Evolutionary conservation across 2,113 vertebrate genomes (phyloP).

Genomic region (Nannobrachium achirus): DNA sequence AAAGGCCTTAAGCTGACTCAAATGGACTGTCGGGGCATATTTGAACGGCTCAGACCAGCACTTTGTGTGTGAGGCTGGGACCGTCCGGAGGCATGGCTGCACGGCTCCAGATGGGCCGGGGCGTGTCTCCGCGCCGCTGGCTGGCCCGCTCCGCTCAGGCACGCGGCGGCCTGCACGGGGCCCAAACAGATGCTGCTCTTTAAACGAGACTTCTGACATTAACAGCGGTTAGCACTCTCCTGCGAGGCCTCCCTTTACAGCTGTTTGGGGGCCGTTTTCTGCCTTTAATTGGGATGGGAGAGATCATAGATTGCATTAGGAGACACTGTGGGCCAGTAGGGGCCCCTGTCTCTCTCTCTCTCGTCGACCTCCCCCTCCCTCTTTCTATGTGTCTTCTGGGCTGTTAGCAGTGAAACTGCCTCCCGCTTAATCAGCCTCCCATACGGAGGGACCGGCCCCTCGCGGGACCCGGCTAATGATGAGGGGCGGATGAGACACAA

Average conservation of each 20-base stretch:
- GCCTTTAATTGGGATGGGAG: conserved; percentile 78
- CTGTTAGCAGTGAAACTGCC: conserved; percentile 40
- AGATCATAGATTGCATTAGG: conserved; percentile 81
- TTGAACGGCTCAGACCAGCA: background rate
- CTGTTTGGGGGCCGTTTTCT: conserved; percentile 75
- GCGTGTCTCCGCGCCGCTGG: conserved; percentile 21
- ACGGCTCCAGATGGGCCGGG: conserved; percentile 71
- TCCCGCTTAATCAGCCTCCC: conserved; percentile 57
- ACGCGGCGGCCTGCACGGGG: conserved; percentile 49
- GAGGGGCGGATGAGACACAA: conserved; percentile 2
- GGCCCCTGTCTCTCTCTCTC: conserved; percentile 10
- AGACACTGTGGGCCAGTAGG: conserved; percentile 55
- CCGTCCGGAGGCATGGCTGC: conserved; percentile 26
- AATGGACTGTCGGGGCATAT: background rate
- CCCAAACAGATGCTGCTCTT: conserved; percentile 81
- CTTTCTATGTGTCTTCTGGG: conserved; percentile 43
- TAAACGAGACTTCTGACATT: conserved; percentile 81
- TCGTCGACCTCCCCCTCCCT: conserved; percentile 37
- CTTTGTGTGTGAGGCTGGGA: background rate
- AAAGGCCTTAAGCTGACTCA: background rate
- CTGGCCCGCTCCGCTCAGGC: conserved; percentile 52
- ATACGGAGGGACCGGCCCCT: conserved; percentile 27
- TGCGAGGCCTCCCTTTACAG: conserved; percentile 79
- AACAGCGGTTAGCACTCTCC: conserved; percentile 76
- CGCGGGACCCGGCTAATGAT: conserved; percentile 22